phyloP scores from a whole-genome alignment of 2,888 invertebrate species.

The Clanis bilineata region DNA sequence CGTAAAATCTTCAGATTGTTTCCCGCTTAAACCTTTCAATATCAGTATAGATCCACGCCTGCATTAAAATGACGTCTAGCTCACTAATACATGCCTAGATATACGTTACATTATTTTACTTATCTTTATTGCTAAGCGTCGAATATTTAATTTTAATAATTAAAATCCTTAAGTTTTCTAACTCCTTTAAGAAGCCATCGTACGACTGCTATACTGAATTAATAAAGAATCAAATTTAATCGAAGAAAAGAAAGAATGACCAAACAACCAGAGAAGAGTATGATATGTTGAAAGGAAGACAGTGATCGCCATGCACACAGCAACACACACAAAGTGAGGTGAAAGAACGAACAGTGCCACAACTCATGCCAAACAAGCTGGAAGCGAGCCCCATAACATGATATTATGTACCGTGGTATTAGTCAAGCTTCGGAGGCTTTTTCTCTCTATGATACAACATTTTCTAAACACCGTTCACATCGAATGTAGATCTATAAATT shows the following conservation, averaged over 20 bases:
- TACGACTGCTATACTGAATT: neutral
- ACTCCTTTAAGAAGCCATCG: neutral
- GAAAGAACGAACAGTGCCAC: slow-evolving; percentile 35
- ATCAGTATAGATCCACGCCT: neutral
- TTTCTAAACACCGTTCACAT: neutral
- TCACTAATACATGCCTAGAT: neutral
- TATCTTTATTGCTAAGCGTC: neutral
- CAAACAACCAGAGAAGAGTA: neutral
- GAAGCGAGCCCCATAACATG: slow-evolving; percentile 58
- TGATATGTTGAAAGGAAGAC: slow-evolving; percentile 6
- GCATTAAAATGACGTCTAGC: neutral
- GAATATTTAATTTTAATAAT: no score
- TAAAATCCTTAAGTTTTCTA: no score
- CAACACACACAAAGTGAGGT: slow-evolving; percentile 31
- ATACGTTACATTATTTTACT: neutral
- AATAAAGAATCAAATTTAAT: neutral
- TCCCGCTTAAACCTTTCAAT: no score
- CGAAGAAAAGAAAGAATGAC: neutral
- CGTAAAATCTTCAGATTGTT: no score
- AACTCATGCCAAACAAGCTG: slow-evolving; percentile 46
- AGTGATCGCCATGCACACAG: slow-evolving; percentile 6
- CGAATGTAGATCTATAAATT: neutral
- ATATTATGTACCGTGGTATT: slow-evolving; percentile 55
- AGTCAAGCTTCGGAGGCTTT: slow-evolving; percentile 55
- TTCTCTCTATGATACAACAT: slow-evolving; percentile 20